phyloP scores from a whole-genome alignment of 2,888 invertebrate species.

The Torymus tubicola region DNA sequence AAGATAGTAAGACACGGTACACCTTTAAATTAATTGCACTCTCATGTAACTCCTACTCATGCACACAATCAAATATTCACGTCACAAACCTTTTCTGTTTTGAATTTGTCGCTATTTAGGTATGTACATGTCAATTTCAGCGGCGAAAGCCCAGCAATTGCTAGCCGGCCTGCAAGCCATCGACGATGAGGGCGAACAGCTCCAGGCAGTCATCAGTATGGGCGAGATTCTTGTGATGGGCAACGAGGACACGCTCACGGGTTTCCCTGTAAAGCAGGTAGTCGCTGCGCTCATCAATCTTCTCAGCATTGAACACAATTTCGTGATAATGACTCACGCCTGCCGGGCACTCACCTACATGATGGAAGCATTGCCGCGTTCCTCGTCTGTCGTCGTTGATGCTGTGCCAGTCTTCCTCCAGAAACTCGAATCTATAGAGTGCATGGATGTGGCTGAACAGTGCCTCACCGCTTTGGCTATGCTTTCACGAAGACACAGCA shows the following conservation, averaged over 20 bases:
- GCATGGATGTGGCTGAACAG: constrained; percentile 99
- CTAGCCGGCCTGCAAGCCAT: constrained; percentile 94
- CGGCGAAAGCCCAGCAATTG: constrained; percentile 95
- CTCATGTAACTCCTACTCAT: not conserved
- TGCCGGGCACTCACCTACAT: constrained; percentile 99
- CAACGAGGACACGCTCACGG: constrained; percentile 97
- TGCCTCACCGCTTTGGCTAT: constrained; percentile 98
- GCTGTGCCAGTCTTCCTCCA: constrained; percentile 98
- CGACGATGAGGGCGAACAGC: constrained; percentile 96
- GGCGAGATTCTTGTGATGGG: constrained; percentile 99
- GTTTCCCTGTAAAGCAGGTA: constrained; percentile 98
- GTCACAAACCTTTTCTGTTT: constrained; percentile 47
- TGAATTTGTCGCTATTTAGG: constrained; percentile 52
- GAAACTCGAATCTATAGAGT: constrained; percentile 97
- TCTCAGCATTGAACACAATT: constrained; percentile 98
- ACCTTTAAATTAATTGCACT: no score
- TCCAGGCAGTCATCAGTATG: constrained; percentile 98
- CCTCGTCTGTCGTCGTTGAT: constrained; percentile 96
- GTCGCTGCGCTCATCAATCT: constrained; percentile 95
- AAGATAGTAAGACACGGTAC: no score
- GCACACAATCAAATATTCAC: constrained; percentile 23
- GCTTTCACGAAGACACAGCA: constrained; percentile 96
- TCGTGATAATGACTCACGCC: constrained; percentile 99
- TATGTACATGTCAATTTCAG: constrained; percentile 73
- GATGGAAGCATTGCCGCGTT: constrained; percentile 98